Conservation (phyloP, 2,797 vertebrate species). For the Paratrypauchen microcephalus region DNA sequence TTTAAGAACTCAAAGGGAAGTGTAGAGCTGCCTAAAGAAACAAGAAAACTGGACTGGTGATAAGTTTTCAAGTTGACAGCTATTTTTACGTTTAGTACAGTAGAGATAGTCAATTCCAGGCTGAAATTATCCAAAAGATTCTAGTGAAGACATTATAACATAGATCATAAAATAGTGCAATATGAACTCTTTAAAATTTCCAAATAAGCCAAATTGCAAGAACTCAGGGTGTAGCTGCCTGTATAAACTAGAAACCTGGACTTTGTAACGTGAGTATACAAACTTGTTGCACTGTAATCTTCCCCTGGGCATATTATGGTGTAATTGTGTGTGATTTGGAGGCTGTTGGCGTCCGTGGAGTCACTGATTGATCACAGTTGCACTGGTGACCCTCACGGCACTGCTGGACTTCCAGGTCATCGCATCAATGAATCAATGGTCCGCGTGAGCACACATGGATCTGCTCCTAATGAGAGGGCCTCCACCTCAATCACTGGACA, state of each 20-base stretch:
- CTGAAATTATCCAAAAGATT: too few relatives aligned
- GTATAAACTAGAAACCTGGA: neutral
- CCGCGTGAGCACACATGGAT: slow-evolving; percentile 64
- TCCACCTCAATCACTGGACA: slow-evolving; percentile 50
- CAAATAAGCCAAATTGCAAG: neutral
- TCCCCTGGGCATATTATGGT: slow-evolving; percentile 4
- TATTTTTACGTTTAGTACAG: too few relatives aligned
- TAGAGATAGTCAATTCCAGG: too few relatives aligned
- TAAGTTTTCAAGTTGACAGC: too few relatives aligned
- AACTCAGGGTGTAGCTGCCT: neutral
- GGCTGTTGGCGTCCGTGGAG: slow-evolving; percentile 4
- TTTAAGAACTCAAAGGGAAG: too few relatives aligned
- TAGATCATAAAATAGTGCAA: too few relatives aligned
- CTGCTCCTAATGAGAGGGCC: slow-evolving; percentile 62
- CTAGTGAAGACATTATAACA: too few relatives aligned
- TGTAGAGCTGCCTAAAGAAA: too few relatives aligned
- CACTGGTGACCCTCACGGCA: slow-evolving; percentile 46
- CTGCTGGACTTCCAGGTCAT: slow-evolving; percentile 55
- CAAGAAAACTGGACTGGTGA: too few relatives aligned
- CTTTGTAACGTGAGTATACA: neutral
- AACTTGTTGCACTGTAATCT: slow-evolving; percentile 8
- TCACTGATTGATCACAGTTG: slow-evolving; percentile 59
- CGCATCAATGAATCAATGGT: slow-evolving; percentile 60
- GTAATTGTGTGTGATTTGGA: neutral
- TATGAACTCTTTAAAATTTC: too few relatives aligned